These are phyloP conservation scores for Empis livida DNA, from an alignment of 2,888 invertebrate species.

Conservation along the genomic window DNA sequence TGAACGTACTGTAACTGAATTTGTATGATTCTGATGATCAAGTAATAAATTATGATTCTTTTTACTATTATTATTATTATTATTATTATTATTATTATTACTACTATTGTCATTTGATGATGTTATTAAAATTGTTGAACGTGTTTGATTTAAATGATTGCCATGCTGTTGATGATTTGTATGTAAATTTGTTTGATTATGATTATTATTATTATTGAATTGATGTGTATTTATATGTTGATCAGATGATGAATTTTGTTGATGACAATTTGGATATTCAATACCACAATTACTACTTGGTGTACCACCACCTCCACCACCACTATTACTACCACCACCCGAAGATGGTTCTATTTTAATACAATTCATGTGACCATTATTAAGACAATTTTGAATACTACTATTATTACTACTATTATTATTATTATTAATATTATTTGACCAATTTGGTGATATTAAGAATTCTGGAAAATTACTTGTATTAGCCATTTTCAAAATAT, in stretches of 20 bases:
- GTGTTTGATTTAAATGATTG: too few species aligned
- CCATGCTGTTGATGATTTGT: too few species aligned
- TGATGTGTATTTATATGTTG: too few species aligned
- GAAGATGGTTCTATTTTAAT: conserved; percentile 17
- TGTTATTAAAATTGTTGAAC: too few species aligned
- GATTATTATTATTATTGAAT: not conserved
- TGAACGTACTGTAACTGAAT: not conserved
- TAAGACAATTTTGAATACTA: not conserved
- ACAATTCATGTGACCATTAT: conserved; percentile 5
- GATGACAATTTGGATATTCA: too few species aligned
- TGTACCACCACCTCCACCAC: not conserved
- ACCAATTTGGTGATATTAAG: not conserved
- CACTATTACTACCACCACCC: not conserved
- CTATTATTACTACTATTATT: not conserved
- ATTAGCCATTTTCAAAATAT: not conserved
- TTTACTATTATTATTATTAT: not conserved
- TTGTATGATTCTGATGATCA: not conserved
- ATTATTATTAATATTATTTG: not conserved
- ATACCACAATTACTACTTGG: too few species aligned
- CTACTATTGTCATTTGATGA: too few species aligned
- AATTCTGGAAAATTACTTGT: not conserved
- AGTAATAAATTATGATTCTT: not conserved
- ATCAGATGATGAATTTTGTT: too few species aligned
- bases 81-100: not conserved
- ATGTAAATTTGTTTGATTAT: not conserved